Evolutionary conservation across 2,113 vertebrate species (phyloP).

Genomic region (Hypanus sabinus): DNA sequence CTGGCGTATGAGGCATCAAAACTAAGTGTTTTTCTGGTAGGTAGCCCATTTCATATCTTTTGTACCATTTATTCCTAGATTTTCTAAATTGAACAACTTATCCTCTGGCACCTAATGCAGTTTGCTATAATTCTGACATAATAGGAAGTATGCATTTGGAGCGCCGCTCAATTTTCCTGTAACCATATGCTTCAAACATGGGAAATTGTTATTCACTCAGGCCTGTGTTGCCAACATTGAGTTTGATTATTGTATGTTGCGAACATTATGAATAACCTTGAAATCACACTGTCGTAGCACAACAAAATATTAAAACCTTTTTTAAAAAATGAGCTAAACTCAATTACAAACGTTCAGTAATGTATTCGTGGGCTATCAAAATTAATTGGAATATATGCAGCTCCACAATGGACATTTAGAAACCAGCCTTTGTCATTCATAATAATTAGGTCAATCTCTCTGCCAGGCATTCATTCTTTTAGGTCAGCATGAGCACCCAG

Average conservation of each 20-base stretch:
- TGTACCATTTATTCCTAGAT: background rate
- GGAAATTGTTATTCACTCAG: background rate
- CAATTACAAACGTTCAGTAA: background rate
- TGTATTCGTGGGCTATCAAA: background rate
- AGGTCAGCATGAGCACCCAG: background rate
- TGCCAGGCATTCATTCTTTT: background rate
- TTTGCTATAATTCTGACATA: background rate
- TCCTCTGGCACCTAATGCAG: background rate
- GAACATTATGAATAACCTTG: background rate
- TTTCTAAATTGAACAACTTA: background rate
- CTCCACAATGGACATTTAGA: background rate
- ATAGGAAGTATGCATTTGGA: background rate
- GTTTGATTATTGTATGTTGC: background rate
- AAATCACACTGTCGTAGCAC: background rate
- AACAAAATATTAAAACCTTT: background rate
- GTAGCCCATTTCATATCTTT: background rate
- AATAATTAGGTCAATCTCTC: conserved; percentile 15
- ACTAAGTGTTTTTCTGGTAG: background rate
- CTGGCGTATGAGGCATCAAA: background rate
- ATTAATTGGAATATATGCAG: background rate
- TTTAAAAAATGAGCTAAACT: background rate
- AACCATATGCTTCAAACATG: background rate
- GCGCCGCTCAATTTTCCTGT: background rate
- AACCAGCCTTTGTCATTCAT: background rate
- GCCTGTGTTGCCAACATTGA: background rate